phyloP scores from a whole-genome alignment of 2,888 invertebrate species.

The Eulithis testata region DNA sequence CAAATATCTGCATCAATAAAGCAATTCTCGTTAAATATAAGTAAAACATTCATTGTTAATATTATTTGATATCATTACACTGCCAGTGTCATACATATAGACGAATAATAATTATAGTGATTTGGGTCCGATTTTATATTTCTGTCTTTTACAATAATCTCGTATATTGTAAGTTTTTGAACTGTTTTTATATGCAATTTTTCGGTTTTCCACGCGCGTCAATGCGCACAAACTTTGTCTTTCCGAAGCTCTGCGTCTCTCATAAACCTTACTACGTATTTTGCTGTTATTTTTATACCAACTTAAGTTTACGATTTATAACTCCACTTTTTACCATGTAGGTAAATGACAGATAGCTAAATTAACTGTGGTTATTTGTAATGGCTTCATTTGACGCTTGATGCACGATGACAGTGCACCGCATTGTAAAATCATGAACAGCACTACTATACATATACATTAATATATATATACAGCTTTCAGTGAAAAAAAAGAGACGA shows the following conservation, averaged over 20 bases:
- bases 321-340: background rate
- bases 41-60: conserved; percentile 72
- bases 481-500: no score
- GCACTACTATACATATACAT: no score
- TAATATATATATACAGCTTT: no score
- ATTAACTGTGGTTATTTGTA: no score
- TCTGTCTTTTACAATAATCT: conserved; percentile 76
- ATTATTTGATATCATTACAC: conserved; percentile 75
- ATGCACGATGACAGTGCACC: no score
- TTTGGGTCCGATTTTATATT: conserved; percentile 83
- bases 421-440: no score
- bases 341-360: no score
- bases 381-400: no score
- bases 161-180: conserved; percentile 79
- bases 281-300: background rate
- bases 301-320: background rate
- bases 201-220: conserved; percentile 49
- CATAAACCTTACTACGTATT: background rate
- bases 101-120: conserved; percentile 71
- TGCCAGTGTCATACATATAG: conserved; percentile 81
- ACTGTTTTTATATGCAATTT: conserved; percentile 69
- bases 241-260: conserved; percentile 58
- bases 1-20: conserved; percentile 73
- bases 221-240: conserved; percentile 48
- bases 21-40: conserved; percentile 82